Percentiles rank a stretch among this genome's conserved stretches.
phyloP scores from a whole-genome alignment of 1,140 invertebrate species.

The Penaeus chinensis region DNA sequence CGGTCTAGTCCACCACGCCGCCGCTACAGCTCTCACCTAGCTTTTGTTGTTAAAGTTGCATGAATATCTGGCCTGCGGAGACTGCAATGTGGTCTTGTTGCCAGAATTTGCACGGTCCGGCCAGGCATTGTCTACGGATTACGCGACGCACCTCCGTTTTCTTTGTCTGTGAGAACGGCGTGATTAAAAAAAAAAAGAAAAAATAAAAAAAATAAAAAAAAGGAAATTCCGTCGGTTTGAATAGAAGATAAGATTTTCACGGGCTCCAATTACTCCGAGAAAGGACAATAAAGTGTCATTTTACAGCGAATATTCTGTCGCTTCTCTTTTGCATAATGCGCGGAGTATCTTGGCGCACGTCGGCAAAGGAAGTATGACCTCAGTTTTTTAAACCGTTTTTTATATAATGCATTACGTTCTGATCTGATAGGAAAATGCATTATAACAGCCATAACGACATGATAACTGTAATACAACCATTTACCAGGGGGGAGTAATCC shows the following conservation, averaged over 20 bases:
- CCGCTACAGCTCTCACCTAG: conserved; percentile 25
- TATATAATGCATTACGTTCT: no score
- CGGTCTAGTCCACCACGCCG: conserved; percentile 51
- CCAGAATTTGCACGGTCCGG: conserved; percentile 54
- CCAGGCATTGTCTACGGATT: conserved; percentile 39
- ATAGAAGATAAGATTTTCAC: conserved; percentile 59
- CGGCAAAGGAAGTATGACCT: conserved; percentile 7
- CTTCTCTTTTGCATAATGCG: conserved; percentile 34
- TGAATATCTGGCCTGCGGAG: conserved; percentile 23
- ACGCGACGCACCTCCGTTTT: conserved; percentile 34
- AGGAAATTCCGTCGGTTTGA: conserved; percentile 48
- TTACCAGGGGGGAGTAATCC: no score
- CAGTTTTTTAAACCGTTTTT: not conserved
- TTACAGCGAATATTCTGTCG: conserved; percentile 46
- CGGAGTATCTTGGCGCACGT: not conserved
- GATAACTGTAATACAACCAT: no score
- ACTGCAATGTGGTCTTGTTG: conserved; percentile 31
- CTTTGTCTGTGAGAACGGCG: conserved; percentile 49
- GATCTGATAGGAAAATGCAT: no score
- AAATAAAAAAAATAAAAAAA: not conserved
- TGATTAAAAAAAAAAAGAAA: conserved; percentile 53
- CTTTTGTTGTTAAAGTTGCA: conserved; percentile 38
- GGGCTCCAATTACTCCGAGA: conserved; percentile 42
- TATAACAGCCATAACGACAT: no score
- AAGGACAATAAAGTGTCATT: conserved; percentile 48